Evolutionary conservation across 23 tunicate genomes (phyloP), one percentile per base, ranked within the genome.

Genomic region (Diplosoma virens): DNA sequence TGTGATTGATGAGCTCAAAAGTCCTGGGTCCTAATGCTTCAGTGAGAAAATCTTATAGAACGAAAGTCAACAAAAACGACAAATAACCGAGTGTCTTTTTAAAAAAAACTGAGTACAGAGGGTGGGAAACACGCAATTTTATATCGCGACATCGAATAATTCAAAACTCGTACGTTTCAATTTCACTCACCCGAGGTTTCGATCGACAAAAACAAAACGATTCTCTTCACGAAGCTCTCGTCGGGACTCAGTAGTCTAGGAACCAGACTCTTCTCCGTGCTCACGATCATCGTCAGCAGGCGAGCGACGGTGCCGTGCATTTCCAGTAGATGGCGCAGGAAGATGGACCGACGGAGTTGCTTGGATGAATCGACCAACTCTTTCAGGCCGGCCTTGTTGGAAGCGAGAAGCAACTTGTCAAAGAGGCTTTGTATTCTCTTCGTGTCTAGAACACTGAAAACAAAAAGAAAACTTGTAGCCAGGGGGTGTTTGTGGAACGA

Each of bases 381-480:
- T 34, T 46, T 59, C 32, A 32, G 28, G 18, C 65, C 75, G 0
- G 3, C 6, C 25, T 73, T 25, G 52, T 53, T 46, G 21, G 79
- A 47, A 25, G 83, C 41, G 6, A 65, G 11, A 18, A 55, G 36
- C 30, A 81, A 9, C 47, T 81, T 81, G 47, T 35, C 61, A 58
- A 81, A 81, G 28, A 81, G 31, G 24, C 61, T 2, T 30, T 81
- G 67, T 4, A 81, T 58, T 34, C 79, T 79, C 5, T 27, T 25
- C 25, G 58, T 46, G 33, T 81, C 79, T 25, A 81, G 32, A 18
- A 81, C 70, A 54, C 84, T 80, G 18, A 47, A 72, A 47, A n/a
- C n/a, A n/a, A n/a, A n/a, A n/a, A n/a, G n/a, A n/a, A n/a, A n/a
- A n/a, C n/a, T n/a, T n/a, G n/a, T n/a, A n/a, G n/a, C n/a, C n/a